phyloP scores from a whole-genome alignment of 2,888 invertebrate species.

The Aromia moschata region DNA sequence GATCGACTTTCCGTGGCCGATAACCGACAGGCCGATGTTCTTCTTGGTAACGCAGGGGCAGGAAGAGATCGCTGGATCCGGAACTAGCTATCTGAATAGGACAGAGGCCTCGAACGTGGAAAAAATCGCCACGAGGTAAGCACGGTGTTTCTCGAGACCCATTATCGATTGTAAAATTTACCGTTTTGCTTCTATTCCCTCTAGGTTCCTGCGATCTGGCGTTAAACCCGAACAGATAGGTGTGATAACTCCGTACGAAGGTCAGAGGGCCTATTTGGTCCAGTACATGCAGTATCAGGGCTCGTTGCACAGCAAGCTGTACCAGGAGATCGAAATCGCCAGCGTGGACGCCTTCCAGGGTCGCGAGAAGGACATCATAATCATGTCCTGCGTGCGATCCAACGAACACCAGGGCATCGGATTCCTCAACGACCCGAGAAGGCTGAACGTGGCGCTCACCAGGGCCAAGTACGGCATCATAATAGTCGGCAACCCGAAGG shows the following conservation, averaged over 20 bases:
- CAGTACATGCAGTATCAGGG: conserved; percentile 99
- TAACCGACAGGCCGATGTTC: conserved; percentile 96
- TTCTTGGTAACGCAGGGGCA: conserved; percentile 98
- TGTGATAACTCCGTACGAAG: conserved; percentile 98
- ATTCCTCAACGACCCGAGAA: conserved; percentile 96
- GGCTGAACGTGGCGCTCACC: conserved; percentile 97
- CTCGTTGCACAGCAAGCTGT: conserved; percentile 93
- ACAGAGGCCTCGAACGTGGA: conserved; percentile 99
- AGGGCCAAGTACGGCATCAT: conserved; percentile 97
- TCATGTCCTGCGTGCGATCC: conserved; percentile 96
- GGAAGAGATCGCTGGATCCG: conserved; percentile 98
- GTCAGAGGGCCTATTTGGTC: conserved; percentile 95
- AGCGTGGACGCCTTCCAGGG: conserved; percentile 99
- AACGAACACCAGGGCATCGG: conserved; percentile 99
- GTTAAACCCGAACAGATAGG: conserved; percentile 98
- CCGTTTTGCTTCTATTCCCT: too few species aligned
- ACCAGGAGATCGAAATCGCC: conserved; percentile 98
- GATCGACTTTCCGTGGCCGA: conserved; percentile 98
- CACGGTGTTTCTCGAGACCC: background rate
- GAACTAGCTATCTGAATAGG: conserved; percentile 97
- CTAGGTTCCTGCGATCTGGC: conserved; percentile 90
- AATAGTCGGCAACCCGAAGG: conserved; percentile 97
- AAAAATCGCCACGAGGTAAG: conserved; percentile 84
- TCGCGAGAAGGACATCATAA: conserved; percentile 98
- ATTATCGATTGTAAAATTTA: conserved; percentile 1